Conservation (phyloP, 53 echinoderm and acorn worm species). For the Holothuria scabra region DNA sequence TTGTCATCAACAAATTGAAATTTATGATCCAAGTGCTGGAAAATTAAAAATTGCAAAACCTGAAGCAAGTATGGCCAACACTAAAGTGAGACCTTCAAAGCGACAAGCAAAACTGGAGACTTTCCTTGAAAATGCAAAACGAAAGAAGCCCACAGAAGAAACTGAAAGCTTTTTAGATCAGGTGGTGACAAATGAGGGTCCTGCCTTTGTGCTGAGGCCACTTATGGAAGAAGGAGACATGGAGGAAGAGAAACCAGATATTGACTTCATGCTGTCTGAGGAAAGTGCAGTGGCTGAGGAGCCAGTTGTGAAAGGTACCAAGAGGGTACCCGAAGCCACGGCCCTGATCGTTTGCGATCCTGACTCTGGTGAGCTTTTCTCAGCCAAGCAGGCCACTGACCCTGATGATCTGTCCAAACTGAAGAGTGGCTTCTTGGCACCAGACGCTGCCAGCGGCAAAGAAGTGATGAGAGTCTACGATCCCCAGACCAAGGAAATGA, state of each 20-base stretch:
- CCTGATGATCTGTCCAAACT: conserved; percentile 7
- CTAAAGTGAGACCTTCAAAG: too few species aligned
- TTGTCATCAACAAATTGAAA: not conserved
- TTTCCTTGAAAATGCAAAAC: too few species aligned
- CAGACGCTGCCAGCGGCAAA: conserved; percentile 1
- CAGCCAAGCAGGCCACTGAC: conserved; percentile 32
- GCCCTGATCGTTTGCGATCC: conserved; percentile 41
- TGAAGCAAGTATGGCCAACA: too few species aligned
- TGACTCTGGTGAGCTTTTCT: conserved; percentile 1
- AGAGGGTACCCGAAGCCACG: not conserved
- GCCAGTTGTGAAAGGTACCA: conserved; percentile 9
- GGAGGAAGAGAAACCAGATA: conserved; percentile 33
- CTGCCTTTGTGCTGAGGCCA: conserved; percentile 66
- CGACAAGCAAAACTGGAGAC: too few species aligned
- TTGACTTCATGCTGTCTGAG: conserved; percentile 5
- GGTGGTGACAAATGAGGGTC: conserved; percentile 74
- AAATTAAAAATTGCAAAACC: not conserved
- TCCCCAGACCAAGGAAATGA: conserved; percentile 38
- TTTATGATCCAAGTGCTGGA: not conserved
- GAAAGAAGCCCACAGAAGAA: too few species aligned
- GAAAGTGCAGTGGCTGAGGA: conserved; percentile 31
- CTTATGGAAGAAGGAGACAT: conserved; percentile 2
- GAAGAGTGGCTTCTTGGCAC: conserved; percentile 25
- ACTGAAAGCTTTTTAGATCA: conserved; percentile 12
- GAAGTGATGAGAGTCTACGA: conserved; percentile 42